These are phyloP conservation scores for Fragum sueziense DNA, from an alignment of 2,888 invertebrate genomes.

Conservation along the genomic window DNA sequence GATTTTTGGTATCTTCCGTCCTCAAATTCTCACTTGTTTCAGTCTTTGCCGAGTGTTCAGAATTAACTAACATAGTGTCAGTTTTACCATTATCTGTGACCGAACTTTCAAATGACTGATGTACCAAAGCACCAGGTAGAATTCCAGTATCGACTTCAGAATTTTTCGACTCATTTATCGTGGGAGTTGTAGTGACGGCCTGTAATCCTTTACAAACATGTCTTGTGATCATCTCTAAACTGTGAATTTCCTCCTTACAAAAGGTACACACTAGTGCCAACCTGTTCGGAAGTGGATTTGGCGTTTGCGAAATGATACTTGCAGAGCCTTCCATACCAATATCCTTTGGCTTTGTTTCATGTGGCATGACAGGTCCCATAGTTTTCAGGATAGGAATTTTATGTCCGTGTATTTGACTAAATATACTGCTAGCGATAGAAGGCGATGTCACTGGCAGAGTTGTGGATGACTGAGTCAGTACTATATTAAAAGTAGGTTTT, in stretches of 20 bases:
- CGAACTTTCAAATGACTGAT: not conserved
- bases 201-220: not conserved
- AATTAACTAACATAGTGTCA: not conserved
- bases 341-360: not conserved
- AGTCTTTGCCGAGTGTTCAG: not conserved
- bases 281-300: not conserved
- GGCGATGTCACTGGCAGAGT: not conserved
- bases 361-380: not conserved
- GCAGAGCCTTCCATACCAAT: not conserved
- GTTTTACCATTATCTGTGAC: not conserved
- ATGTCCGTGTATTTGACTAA: not conserved
- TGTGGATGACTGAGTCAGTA: conserved; percentile 11
- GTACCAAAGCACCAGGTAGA: too few species aligned
- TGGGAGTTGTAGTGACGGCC: not conserved
- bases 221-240: conserved; percentile 4
- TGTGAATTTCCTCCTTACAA: conserved; percentile 3
- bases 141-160: not conserved
- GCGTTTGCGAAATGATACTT: not conserved
- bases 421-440: not conserved
- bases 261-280: conserved; percentile 3
- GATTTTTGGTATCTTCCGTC: too few species aligned
- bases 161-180: not conserved
- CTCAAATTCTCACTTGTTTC: not conserved
- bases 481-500: conserved; percentile 36
- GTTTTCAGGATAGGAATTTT: not conserved